These are phyloP conservation scores for Crax fasciolata DNA, from an alignment of 2,797 vertebrate genomes.

Conservation along the genomic window DNA sequence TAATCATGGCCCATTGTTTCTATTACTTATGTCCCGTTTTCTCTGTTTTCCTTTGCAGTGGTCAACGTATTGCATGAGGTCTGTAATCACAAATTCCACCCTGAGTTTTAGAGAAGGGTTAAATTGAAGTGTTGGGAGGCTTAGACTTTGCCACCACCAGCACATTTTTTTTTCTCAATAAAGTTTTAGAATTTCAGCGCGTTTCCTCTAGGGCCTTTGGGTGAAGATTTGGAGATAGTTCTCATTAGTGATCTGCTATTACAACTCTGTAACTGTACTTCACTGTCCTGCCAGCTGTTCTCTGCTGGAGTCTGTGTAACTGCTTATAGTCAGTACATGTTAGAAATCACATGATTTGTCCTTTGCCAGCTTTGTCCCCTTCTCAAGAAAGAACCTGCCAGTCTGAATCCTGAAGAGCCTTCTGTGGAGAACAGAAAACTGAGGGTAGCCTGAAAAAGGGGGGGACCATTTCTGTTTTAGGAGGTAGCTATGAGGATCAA, in stretches of 20 bases:
- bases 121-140: neutral
- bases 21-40: neutral
- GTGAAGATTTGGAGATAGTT: neutral
- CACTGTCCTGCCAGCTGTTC: conserved; percentile 10
- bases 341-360: conserved; percentile 53
- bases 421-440: conserved; percentile 26
- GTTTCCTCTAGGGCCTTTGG: neutral
- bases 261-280: neutral
- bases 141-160: neutral
- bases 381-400: conserved; percentile 34
- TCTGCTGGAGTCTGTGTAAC: neutral
- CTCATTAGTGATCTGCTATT: neutral
- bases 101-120: neutral
- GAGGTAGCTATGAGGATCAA: neutral
- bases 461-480: neutral
- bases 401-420: conserved; percentile 31
- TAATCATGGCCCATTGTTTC: neutral
- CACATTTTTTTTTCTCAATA: neutral
- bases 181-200: neutral
- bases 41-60: neutral
- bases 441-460: conserved; percentile 3
- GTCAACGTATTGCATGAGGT: neutral
- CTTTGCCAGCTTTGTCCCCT: conserved; percentile 21
- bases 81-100: neutral
- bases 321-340: neutral